These are phyloP conservation scores for Thunnus thynnus DNA, from an alignment of 2,113 vertebrate species.

Conservation along the genomic window DNA sequence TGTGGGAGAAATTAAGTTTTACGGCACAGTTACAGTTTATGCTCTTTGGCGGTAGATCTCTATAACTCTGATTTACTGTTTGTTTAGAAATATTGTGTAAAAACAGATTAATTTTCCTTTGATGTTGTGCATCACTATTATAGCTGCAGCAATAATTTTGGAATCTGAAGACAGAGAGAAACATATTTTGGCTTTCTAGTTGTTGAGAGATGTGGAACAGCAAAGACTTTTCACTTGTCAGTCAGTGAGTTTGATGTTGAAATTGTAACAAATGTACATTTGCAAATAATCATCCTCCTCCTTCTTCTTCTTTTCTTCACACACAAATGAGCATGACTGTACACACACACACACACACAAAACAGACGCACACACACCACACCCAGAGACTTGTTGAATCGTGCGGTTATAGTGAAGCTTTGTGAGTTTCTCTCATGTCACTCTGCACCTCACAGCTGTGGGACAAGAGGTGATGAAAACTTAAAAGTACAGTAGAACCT, in stretches of 20 bases:
- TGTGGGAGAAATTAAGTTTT: slow-evolving; percentile 53
- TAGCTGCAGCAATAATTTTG: not conserved
- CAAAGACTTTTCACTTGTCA: slow-evolving; percentile 31
- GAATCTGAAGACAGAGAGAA: not conserved
- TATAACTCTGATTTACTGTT: slow-evolving; percentile 55
- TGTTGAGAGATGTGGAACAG: slow-evolving; percentile 33
- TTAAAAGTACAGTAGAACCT: slow-evolving; percentile 52
- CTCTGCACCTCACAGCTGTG: slow-evolving; percentile 73
- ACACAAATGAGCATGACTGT: slow-evolving; percentile 11
- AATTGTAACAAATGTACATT: slow-evolving; percentile 56
- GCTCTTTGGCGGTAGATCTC: slow-evolving; percentile 35
- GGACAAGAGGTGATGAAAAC: slow-evolving; percentile 67
- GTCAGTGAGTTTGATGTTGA: slow-evolving; percentile 17
- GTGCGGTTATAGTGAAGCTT: slow-evolving; percentile 40
- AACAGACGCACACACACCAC: not conserved
- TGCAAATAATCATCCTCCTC: slow-evolving; percentile 22
- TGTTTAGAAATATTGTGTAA: slow-evolving; percentile 28
- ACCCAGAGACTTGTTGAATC: slow-evolving; percentile 54
- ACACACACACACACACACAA: slow-evolving; percentile 29
- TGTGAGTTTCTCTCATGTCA: slow-evolving; percentile 65
- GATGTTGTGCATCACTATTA: slow-evolving; percentile 24
- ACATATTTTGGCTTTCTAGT: not conserved
- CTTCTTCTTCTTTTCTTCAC: slow-evolving; percentile 17
- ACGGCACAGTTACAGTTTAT: slow-evolving; percentile 41
- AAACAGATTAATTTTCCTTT: slow-evolving; percentile 25